phyloP scores from a whole-genome alignment of 2,113 vertebrate genomes.

The Equus przewalskii region DNA sequence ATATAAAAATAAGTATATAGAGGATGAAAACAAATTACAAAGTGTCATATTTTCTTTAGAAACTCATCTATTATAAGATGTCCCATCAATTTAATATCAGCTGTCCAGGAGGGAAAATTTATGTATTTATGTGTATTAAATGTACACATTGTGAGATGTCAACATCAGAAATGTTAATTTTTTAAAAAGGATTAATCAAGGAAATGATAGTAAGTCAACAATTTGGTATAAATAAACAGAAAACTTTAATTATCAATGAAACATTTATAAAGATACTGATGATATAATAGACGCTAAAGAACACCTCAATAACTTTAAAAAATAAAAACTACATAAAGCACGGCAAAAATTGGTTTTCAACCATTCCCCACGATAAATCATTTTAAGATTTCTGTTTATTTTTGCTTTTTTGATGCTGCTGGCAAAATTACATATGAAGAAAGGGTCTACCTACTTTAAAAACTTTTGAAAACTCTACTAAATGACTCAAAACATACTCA shows the following conservation, averaged over 20 bases:
- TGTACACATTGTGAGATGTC: not conserved
- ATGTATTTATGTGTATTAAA: not conserved
- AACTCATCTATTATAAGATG: constrained; percentile 23
- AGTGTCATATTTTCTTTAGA: not conserved
- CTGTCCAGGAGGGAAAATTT: constrained; percentile 35
- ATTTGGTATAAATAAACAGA: constrained; percentile 28
- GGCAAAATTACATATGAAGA: not conserved
- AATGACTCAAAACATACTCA: constrained; percentile 35
- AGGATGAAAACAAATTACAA: constrained; percentile 42
- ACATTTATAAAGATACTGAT: not conserved
- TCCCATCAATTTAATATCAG: constrained; percentile 18
- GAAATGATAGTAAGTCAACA: not conserved
- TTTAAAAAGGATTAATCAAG: constrained; percentile 1
- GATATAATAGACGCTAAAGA: not conserved
- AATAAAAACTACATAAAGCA: not conserved
- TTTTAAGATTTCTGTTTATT: not conserved
- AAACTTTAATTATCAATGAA: constrained; percentile 25
- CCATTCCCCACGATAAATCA: not conserved
- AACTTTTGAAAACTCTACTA: constrained; percentile 9
- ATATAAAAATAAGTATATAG: not conserved
- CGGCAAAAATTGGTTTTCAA: constrained; percentile 20
- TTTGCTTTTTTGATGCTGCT: not conserved
- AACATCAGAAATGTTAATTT: constrained; percentile 5
- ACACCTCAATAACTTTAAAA: constrained; percentile 36
- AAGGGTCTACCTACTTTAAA: not conserved